Conservation (phyloP, 1,140 invertebrate species). For the Ditylenchus dipsaci region DNA sequence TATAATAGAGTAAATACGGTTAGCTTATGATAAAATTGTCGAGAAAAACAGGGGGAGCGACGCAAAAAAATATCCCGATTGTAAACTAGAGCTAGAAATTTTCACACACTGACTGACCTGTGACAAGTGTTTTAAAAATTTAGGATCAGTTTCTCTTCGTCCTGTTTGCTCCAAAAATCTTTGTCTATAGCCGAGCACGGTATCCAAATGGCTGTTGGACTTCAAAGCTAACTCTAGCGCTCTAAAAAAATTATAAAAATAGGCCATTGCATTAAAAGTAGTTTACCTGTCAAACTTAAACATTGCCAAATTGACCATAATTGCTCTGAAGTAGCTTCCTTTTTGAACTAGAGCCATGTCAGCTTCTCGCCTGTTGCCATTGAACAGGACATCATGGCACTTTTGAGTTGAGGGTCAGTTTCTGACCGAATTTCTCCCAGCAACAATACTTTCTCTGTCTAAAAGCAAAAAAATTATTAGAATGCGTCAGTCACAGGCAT, state of each 20-base stretch:
- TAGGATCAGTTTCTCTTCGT: slow-evolving; percentile 72
- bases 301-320: slow-evolving; percentile 74
- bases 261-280: not conserved
- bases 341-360: slow-evolving; percentile 77
- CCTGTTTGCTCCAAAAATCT: slow-evolving; percentile 72
- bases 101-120: too few relatives aligned
- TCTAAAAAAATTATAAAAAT: slow-evolving; percentile 59
- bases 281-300: slow-evolving; percentile 76
- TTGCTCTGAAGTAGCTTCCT: slow-evolving; percentile 72
- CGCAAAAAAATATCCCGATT: too few relatives aligned
- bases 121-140: slow-evolving; percentile 67
- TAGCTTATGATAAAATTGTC: too few relatives aligned
- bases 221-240: slow-evolving; percentile 79
- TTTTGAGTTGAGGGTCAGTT: slow-evolving; percentile 65
- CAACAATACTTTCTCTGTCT: slow-evolving; percentile 82
- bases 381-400: slow-evolving; percentile 77
- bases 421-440: slow-evolving; percentile 75
- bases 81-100: too few relatives aligned
- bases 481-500: not conserved
- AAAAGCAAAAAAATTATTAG: slow-evolving; percentile 11
- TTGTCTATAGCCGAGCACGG: slow-evolving; percentile 71
- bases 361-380: slow-evolving; percentile 73
- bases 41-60: too few relatives aligned
- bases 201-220: slow-evolving; percentile 72
- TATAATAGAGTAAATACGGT: too few relatives aligned